These are phyloP conservation scores for Dendrophyllia cribrosa DNA, from an alignment of 64 coral and sea anemone genomes.

Conservation along the genomic window DNA sequence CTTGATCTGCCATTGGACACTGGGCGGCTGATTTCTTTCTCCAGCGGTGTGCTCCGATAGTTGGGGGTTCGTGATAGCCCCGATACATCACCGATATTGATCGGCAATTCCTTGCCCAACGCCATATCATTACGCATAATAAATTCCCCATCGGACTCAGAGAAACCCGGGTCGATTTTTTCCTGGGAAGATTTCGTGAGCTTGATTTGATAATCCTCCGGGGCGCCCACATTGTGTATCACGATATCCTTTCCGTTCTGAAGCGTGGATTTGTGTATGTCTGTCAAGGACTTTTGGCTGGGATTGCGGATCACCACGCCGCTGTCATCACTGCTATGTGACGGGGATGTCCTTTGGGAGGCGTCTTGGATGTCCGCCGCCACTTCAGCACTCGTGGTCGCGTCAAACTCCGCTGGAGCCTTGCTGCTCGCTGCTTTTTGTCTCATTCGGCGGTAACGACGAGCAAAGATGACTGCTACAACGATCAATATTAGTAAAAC, in stretches of 20 bases:
- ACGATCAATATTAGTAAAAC: slow-evolving; percentile 70
- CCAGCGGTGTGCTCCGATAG: slow-evolving; percentile 56
- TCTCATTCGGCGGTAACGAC: slow-evolving; percentile 55
- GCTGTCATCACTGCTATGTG: slow-evolving; percentile 91
- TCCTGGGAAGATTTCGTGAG: slow-evolving; percentile 78
- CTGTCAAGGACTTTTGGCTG: slow-evolving; percentile 60
- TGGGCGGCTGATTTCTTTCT: not conserved
- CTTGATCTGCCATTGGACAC: slow-evolving; percentile 5
- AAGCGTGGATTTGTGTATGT: slow-evolving; percentile 30
- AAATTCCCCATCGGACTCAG: slow-evolving; percentile 87
- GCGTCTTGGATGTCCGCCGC: slow-evolving; percentile 70
- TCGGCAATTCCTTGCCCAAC: not conserved
- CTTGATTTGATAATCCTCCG: slow-evolving; percentile 93
- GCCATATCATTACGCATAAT: slow-evolving; percentile 76
- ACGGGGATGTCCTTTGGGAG: slow-evolving; percentile 83
- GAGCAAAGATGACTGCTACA: slow-evolving; percentile 73
- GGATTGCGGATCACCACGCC: slow-evolving; percentile 90
- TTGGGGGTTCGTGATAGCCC: not conserved
- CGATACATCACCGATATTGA: not conserved
- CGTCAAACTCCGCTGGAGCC: slow-evolving; percentile 17
- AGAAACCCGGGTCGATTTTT: slow-evolving; percentile 87
- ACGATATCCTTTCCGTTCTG: slow-evolving; percentile 74
- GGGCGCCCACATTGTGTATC: slow-evolving; percentile 90
- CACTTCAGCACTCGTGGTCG: slow-evolving; percentile 31
- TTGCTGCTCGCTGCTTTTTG: slow-evolving; percentile 10